phyloP scores from a whole-genome alignment of 2,113 vertebrate species.

The Theristicus caerulescens region DNA sequence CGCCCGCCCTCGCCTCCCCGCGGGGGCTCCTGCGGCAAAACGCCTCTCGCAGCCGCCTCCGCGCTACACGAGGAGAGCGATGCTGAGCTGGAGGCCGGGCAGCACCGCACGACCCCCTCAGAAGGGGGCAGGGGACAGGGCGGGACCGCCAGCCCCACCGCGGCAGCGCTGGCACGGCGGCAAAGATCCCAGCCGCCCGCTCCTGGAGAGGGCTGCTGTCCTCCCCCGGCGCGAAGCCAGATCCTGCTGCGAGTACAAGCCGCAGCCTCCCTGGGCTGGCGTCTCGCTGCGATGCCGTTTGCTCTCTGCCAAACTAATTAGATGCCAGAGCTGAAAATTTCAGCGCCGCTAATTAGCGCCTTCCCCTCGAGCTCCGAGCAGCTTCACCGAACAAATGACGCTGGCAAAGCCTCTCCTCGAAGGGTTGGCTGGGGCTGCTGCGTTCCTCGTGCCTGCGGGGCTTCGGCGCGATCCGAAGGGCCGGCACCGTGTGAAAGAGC shows the following conservation, averaged over 20 bases:
- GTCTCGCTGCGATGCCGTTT: background rate
- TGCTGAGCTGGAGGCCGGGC: background rate
- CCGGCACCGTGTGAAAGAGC: background rate
- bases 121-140: background rate
- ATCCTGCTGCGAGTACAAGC: background rate
- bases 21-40: background rate
- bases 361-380: background rate
- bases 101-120: background rate
- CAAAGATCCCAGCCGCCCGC: background rate
- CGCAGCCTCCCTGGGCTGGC: background rate
- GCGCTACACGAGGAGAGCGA: background rate
- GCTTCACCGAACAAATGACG: background rate
- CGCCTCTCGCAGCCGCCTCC: accelerated
- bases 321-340: background rate
- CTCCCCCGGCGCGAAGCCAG: accelerated
- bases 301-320: background rate
- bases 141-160: background rate
- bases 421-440: background rate
- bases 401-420: background rate
- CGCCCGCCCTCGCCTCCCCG: accelerated
- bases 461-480: accelerated
- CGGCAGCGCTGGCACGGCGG: background rate
- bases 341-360: background rate
- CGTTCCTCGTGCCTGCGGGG: accelerated
- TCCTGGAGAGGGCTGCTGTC: background rate